A percentile compares a stretch with the other conserved stretches of the same genome.
These are phyloP conservation scores for Heliothis virescens DNA, from an alignment of 1,140 invertebrate genomes.

Conservation along the genomic window DNA sequence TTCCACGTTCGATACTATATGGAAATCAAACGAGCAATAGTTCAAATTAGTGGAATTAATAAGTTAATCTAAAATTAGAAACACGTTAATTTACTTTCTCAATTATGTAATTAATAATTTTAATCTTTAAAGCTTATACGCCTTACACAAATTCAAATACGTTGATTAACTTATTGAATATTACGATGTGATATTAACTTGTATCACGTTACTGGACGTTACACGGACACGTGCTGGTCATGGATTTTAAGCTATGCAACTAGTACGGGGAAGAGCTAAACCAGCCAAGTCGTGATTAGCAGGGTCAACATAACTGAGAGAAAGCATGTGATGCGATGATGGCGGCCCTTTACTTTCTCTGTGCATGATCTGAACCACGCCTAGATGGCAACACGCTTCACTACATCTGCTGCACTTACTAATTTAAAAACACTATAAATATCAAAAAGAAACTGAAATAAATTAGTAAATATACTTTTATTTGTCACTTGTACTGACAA, in stretches of 20 bases:
- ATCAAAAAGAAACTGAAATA: not conserved
- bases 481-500: not conserved
- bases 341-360: slow-evolving; percentile 77
- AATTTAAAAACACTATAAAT: slow-evolving; percentile 18
- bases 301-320: slow-evolving; percentile 60
- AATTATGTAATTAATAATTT: not conserved
- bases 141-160: not conserved
- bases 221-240: not conserved
- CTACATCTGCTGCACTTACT: slow-evolving; percentile 32
- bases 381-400: slow-evolving; percentile 49
- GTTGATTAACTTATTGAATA: not conserved
- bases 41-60: not conserved
- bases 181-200: too few species aligned
- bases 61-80: not conserved
- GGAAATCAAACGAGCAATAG: not conserved
- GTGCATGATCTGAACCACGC: slow-evolving; percentile 56
- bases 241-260: slow-evolving; percentile 5
- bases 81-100: not conserved
- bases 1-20: not conserved
- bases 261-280: slow-evolving; percentile 2
- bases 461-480: not conserved
- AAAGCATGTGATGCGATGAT: slow-evolving; percentile 66
- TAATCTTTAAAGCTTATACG: not conserved
- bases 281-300: slow-evolving; percentile 26
- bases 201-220: too few species aligned